Base-by-base conservation (phyloP, 2,888 invertebrate species). In the Synanthedon formicaeformis region DNA sequence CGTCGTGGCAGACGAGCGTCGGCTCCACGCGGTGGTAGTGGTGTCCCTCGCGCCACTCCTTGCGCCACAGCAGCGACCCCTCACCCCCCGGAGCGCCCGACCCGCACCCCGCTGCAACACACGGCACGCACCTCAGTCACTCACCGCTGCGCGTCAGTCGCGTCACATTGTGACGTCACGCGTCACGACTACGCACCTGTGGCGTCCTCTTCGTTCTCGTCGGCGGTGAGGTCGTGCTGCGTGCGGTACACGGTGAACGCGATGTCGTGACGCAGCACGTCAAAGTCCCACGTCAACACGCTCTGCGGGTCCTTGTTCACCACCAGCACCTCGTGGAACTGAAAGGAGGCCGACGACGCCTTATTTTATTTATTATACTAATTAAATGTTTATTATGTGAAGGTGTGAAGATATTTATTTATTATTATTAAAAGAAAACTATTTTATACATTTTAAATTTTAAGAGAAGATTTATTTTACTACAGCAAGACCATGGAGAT, bases 251-350 rank as follows among this genome's bases (percentile, higher is more conserved):
- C 92, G 6, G 93, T 92, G 85, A 97, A 98, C 57, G 92, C 91
- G 63, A 97, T 92, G 78, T 96, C 95, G 70, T 95, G 95, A 23
- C 96, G 92, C 76, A 97, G 89, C 52, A 97, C 95, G 87, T 98
- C 97, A 83, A 97, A 98, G 84, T 98, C 98, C 97, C 97, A 98
- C 23, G 97, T 97, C 50, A 98, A 89, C 56, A 98, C 96, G 75
- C 95, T 93, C 63, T 96, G 96, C 12, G 93, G 92, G 77, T 96
- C 96, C 54, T 92, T 90, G 63, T 95, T 94, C 51, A 90, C 89
- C 52, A 98, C 92, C 58, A 94, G 85, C 58, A 94, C 91, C 70
- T 94, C 93, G 74, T 94, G 93, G 23, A 92, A 90, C 88, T 94
- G 89, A 34, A 34, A 34, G 10, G 27, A 34, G 1, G 6, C 4